A percentile compares a stretch with the other conserved stretches of the same genome.
Evolutionary conservation across 1,140 invertebrate genomes (phyloP).

Genomic region (Lordiphosa clarofinis): DNA sequence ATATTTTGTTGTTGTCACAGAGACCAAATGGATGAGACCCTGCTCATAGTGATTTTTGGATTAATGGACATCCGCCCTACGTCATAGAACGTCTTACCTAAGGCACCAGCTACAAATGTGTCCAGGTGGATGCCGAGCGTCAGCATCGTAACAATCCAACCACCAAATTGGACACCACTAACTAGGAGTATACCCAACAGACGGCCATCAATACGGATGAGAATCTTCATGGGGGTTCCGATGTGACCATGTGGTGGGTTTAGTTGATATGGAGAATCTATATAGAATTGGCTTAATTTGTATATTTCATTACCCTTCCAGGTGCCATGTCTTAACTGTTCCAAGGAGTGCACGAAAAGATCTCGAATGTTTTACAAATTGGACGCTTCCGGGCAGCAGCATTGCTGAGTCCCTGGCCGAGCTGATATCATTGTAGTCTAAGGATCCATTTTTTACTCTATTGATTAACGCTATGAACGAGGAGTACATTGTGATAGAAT

Average conservation of each 20-base stretch:
- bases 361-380: too few species aligned
- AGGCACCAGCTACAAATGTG: conserved; percentile 87
- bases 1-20: conserved; percentile 15
- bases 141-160: too few species aligned
- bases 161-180: conserved; percentile 81
- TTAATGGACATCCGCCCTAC: conserved; percentile 81
- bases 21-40: conserved; percentile 84
- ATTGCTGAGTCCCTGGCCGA: too few species aligned
- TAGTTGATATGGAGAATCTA: neutral
- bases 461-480: too few species aligned
- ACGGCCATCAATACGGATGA: conserved; percentile 86
- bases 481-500: too few species aligned
- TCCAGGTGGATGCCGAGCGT: conserved; percentile 81
- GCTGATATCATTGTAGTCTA: too few species aligned
- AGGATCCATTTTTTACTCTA: too few species aligned
- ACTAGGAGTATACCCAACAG: conserved; percentile 87
- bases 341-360: too few species aligned
- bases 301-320: conserved; percentile 80
- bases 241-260: conserved; percentile 88
- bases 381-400: too few species aligned
- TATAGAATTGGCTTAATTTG: conserved; percentile 4
- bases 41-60: conserved; percentile 94
- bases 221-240: conserved; percentile 89
- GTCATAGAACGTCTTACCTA: conserved; percentile 88
- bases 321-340: conserved; percentile 93